Evolutionary conservation across 2,797 vertebrate species (phyloP).

Genomic region (Sebastes hopkinsi): DNA sequence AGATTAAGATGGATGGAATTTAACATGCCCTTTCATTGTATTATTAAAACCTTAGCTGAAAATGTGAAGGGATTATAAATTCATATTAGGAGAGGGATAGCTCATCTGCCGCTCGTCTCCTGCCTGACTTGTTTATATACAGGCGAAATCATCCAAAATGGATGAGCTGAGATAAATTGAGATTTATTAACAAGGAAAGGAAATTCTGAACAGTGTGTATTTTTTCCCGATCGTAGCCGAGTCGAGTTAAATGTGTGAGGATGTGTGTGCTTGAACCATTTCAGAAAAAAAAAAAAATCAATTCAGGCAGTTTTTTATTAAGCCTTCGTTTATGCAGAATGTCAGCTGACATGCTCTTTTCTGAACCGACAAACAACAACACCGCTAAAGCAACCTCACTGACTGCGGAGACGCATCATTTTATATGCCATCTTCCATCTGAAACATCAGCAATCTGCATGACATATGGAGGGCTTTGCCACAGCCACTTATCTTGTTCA

Average conservation of each 20-base stretch:
- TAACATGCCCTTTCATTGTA: conserved; percentile 13
- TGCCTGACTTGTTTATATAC: conserved; percentile 46
- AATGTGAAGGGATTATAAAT: conserved; percentile 47
- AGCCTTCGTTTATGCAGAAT: conserved; percentile 14
- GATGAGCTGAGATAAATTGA: conserved; percentile 34
- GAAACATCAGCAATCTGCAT: conserved; percentile 4
- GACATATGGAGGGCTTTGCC: neutral
- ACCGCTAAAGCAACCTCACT: neutral
- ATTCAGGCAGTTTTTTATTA: neutral
- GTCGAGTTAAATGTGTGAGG: neutral
- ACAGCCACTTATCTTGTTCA: neutral
- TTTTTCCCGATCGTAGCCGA: neutral
- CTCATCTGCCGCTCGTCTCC: conserved; percentile 11
- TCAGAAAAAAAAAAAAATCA: neutral
- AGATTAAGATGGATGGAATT: conserved; percentile 25
- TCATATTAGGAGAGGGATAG: conserved; percentile 6
- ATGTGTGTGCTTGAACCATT: neutral
- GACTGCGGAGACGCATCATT: neutral
- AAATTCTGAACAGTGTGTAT: conserved; percentile 7
- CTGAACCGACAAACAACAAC: neutral
- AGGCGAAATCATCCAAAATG: conserved; percentile 28
- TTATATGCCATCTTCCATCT: conserved; percentile 4
- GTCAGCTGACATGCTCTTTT: conserved; percentile 8
- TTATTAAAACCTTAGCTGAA: conserved; percentile 44
- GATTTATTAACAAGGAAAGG: conserved; percentile 33